Evolutionary conservation across 2,888 invertebrate genomes (phyloP).

Genomic region (Amiota communis): DNA sequence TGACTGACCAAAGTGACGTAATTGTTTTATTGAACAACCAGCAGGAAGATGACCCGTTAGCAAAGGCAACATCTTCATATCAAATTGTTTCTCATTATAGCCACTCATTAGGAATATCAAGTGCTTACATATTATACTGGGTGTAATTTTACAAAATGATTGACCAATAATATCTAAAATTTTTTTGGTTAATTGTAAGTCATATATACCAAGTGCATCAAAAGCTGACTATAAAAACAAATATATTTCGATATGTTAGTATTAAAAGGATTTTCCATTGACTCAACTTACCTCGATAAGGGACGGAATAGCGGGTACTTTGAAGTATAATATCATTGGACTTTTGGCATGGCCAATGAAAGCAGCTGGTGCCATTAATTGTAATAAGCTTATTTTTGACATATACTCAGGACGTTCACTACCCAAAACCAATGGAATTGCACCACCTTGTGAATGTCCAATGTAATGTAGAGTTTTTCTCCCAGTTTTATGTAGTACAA

Average conservation of each 20-base stretch:
- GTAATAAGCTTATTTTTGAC: conserved; percentile 74
- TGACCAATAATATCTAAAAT: conserved; percentile 33
- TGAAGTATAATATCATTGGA: neutral
- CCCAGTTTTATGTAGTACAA: conserved; percentile 74
- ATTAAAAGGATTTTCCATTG: neutral
- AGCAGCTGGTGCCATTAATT: conserved; percentile 76
- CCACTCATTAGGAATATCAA: conserved; percentile 74
- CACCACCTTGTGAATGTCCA: conserved; percentile 80
- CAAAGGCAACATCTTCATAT: conserved; percentile 75
- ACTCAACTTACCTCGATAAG: neutral
- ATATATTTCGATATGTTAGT: neutral
- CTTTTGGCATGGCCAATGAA: conserved; percentile 61
- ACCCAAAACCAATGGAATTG: conserved; percentile 71
- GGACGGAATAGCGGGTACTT: neutral
- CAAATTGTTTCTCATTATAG: conserved; percentile 69
- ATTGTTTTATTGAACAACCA: conserved; percentile 75
- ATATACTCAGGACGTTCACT: conserved; percentile 74
- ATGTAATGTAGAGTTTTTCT: conserved; percentile 75
- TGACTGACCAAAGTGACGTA: conserved; percentile 75
- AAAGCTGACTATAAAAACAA: conserved; percentile 24
- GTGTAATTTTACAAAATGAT: conserved; percentile 42
- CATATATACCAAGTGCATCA: conserved; percentile 44
- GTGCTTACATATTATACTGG: conserved; percentile 56
- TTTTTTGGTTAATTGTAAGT: conserved; percentile 47
- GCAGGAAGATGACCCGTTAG: conserved; percentile 77